These are phyloP conservation scores for Echiichthys vipera DNA, from an alignment of 2,797 vertebrate species.

Conservation along the genomic window DNA sequence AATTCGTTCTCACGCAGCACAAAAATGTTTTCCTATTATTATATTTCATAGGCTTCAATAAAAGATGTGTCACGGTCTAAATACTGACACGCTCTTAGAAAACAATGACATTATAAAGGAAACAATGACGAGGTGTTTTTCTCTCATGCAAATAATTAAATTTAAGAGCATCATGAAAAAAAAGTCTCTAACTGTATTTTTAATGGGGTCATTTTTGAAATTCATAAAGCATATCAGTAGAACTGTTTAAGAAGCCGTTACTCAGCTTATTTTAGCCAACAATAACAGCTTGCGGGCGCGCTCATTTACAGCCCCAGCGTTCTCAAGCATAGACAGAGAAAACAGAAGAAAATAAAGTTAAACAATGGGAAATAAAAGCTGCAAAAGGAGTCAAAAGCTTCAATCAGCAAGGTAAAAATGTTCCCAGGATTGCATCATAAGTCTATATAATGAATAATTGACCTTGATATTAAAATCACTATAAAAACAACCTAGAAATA, in stretches of 20 bases:
- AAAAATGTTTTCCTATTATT: slow-evolving; percentile 47
- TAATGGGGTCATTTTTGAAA: slow-evolving; percentile 1
- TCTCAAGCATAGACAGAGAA: not conserved
- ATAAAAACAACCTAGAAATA: too few species aligned
- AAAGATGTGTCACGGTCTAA: slow-evolving; percentile 41
- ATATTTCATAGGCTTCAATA: slow-evolving; percentile 47
- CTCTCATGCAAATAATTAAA: slow-evolving; percentile 37
- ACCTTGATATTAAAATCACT: not conserved
- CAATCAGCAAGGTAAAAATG: not conserved
- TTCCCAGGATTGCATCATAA: not conserved
- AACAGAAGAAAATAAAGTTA: not conserved
- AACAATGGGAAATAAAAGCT: not conserved
- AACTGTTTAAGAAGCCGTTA: not conserved
- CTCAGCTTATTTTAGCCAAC: not conserved
- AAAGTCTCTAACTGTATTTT: not conserved
- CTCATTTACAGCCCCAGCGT: not conserved
- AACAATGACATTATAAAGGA: slow-evolving; percentile 37
- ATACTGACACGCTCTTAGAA: slow-evolving; percentile 26
- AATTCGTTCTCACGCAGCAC: slow-evolving; percentile 6
- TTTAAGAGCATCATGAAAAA: not conserved
- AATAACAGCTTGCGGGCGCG: not conserved
- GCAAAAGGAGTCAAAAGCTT: not conserved
- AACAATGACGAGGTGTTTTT: slow-evolving; percentile 31
- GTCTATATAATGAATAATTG: not conserved
- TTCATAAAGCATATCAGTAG: not conserved